Evolutionary conservation across 2,113 vertebrate species (phyloP).

Genomic region (Oreocharis arfaki): DNA sequence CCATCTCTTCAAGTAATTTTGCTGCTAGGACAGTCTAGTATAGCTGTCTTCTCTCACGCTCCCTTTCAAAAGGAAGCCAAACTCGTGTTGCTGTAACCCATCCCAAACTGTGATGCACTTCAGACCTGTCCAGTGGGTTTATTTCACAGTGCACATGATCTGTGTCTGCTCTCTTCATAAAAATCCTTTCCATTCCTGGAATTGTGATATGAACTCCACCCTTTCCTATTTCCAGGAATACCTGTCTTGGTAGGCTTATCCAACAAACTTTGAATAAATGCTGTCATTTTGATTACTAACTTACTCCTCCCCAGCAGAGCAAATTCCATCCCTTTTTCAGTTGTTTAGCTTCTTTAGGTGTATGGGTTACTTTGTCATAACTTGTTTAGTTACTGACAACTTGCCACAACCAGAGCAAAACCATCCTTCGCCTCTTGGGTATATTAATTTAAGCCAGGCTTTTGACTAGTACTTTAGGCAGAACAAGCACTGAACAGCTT

Average conservation of each 20-base stretch:
- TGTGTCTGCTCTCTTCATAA: background rate
- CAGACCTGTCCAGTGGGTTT: background rate
- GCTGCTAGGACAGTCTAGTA: background rate
- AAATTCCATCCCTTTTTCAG: background rate
- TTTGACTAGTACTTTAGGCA: background rate
- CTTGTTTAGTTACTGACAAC: background rate
- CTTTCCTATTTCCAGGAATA: constrained; percentile 31
- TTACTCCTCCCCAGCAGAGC: background rate
- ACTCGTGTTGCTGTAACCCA: background rate
- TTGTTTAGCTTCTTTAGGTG: background rate
- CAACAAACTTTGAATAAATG: background rate
- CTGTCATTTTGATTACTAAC: background rate
- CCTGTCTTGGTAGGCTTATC: constrained; percentile 1
- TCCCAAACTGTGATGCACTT: background rate
- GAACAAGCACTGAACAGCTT: background rate
- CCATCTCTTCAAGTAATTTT: background rate
- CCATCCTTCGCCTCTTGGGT: background rate
- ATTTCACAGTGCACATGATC: background rate
- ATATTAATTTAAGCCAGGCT: background rate
- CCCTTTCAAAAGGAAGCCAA: background rate
- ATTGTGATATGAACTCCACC: background rate
- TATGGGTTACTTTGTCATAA: background rate
- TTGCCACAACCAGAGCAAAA: background rate
- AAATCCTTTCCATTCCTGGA: background rate
- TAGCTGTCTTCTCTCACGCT: background rate